Base-by-base conservation (phyloP, 1,140 invertebrate species). In the Eupristina koningsbergeri region DNA sequence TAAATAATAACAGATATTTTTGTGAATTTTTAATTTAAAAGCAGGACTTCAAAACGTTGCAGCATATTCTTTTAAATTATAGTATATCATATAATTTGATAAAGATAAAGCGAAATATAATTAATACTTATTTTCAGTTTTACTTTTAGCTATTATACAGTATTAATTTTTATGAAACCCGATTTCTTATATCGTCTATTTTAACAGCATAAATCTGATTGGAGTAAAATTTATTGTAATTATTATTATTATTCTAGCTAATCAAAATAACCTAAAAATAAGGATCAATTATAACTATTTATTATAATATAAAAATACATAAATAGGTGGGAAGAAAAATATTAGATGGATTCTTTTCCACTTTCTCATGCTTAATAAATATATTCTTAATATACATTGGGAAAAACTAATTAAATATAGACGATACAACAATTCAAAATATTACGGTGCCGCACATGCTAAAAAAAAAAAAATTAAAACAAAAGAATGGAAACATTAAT, bases 341-440 rank as follows among this genome's bases (percentile, higher is more conserved):
- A 71, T 45, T 61, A 7, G 69, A 79, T 74, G 34, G 31, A 31
- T 63, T 80, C 31, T 67, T 64, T n/a, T 71, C 45, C 45, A 88
- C 83, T 89, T 91, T 90, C 88, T 90, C 90, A 90, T 91, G 90
- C 90, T 91, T 90, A 91, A 89, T 81, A 84, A 86, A 87, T 61
- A 67, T 86, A 87, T 83, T 88, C 85, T 80, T 87, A 88, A 88
- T 88, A 88, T 86, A 85, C 47, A 85, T 75, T 86, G 34, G 26
- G 61, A 69, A 15, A 67, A 80, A 29, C 17, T 76, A 5, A 76
- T 76, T 41, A 64, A 58, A 71, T 47, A 80, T 53, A 47, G 89
- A 89, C 86, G 86, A 81, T 36, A 50, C 26, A 67, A 80, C 78
- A 75, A 84, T 73, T 81, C 45, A 34, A 31, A 64, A 58, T 71